Base-by-base conservation (phyloP, 2,113 vertebrate species). In the Regulus satrapa region DNA sequence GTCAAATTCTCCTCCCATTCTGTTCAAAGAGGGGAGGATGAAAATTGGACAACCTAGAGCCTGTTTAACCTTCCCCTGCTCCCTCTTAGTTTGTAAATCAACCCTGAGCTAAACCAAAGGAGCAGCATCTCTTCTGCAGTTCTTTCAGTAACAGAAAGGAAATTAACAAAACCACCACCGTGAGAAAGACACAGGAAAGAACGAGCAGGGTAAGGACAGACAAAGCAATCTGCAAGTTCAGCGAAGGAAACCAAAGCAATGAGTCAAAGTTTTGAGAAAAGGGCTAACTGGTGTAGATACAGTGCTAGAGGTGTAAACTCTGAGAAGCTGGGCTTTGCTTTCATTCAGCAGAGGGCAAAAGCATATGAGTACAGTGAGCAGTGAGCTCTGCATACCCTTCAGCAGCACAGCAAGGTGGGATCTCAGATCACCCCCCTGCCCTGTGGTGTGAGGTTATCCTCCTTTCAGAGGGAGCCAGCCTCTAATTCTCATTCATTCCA, bases 401-500 rank as follows among this genome's bases (percentile, higher is more conserved):
- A 19, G 36, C 59, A 84, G 56, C 31, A 52, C 24, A 15, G 76
- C 63, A 31, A 64, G 67, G 61, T 61, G 76, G 40, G 43, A 66
- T 67, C 80, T 49, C 31, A 18, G 45, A 75, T 91, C 75, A 84
- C 21, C 23, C 66, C 55, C 59, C 43, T 74, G 43, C 43, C 43
- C 40, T 12, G 8, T 38, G 18, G 8, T 18, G 45, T 34, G 41
- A 31, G 5, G 51, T 88, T 90, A 38, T 62, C 26, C 71, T 93
- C 58, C 32, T 94, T 68, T 56, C 0, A 89, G 66, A 56, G 48
- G 28, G 38, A 88, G 21, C 49, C 77, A 88, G 59, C 34, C 54
- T 90, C 55, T 90, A 71, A 90, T 88, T 76, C 75, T 66, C 38
- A 40, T 41, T 90, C 94, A 92, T 93, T 95, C 90, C 88, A 58